Evolutionary conservation across 2,113 vertebrate species (phyloP).

Genomic region (Paralichthys olivaceus): DNA sequence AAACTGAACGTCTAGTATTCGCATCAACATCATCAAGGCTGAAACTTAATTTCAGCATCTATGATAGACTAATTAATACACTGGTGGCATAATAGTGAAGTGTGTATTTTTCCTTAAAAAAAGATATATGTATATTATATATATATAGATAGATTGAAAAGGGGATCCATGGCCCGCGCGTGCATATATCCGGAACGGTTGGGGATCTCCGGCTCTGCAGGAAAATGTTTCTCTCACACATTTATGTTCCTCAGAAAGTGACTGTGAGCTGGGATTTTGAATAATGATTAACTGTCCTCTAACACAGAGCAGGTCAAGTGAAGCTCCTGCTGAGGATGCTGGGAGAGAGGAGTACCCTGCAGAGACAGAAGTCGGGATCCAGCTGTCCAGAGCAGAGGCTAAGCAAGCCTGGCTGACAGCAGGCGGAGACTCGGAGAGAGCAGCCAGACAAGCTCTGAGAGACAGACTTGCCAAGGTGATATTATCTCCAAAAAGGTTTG

Average conservation of each 20-base stretch:
- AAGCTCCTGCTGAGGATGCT: constrained; percentile 6
- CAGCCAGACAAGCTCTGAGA: constrained; percentile 84
- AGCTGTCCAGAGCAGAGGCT: constrained; percentile 87
- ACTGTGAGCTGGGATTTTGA: neutral
- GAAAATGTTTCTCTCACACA: neutral
- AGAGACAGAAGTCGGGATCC: constrained; percentile 54
- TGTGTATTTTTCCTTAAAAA: no score
- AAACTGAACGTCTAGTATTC: no score
- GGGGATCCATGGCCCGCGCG: no score
- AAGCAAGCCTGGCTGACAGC: constrained; percentile 86
- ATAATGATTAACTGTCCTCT: neutral
- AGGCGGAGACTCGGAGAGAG: constrained; percentile 86
- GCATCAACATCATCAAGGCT: no score
- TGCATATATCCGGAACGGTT: no score
- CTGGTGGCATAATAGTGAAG: no score
- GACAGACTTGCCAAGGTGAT: constrained; percentile 83
- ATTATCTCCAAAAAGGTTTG: accelerated
- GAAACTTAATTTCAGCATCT: no score
- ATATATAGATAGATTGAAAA: no score
- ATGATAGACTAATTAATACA: no score
- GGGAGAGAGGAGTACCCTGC: neutral
- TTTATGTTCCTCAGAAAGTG: neutral
- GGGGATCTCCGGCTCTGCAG: no score
- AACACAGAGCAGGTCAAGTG: constrained; percentile 36
- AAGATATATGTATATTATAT: no score